Base-by-base conservation (phyloP, 2,888 invertebrate species). In the Pheosia gnoma region DNA sequence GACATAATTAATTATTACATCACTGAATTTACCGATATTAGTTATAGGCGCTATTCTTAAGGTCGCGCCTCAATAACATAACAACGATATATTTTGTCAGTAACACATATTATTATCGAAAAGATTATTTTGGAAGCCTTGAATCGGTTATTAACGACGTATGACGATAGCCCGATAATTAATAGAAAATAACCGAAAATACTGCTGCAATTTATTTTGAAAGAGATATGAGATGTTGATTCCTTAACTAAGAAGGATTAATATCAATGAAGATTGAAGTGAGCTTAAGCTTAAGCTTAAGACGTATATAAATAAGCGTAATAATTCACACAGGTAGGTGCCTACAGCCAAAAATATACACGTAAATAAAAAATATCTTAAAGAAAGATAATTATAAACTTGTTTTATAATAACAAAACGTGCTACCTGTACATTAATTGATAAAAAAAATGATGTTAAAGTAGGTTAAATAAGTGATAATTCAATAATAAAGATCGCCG, bases 41-140 rank as follows among this genome's bases (percentile, higher is more conserved):
- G 59, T 37, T 53, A 45, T 51, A 38, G 38, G 6, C n/a, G 58
- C 54, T 36, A 13, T 49, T 51, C 25, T 6, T 51, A 25, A 25
- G 65, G 68, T 65, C 70, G 72, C 69, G 68, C 65, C 68, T 55
- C 61, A 61, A 65, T 70, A 68, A 71, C 57, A 68, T 60, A 72
- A 77, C 71, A 10, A 11, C 9, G 37, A 57, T 45, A 36, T 36
- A 74, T 72, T 79, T 74, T 69, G 74, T 72, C 74, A 75, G 78
- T 74, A 78, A 67, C 73, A 78, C 61, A 64, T 58, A 59, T 80
- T 80, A 59, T 80, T 80, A 80, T 81, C 80, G 66, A 61, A 45
- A 59, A 70, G 77, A 79, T 81, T 72, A 77, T 59, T 68, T 59
- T 62, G 53, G 45, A 51, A 79, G 65, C 76, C 78, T 79, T 79